A percentile compares a stretch with the other conserved stretches of the same genome.
Evolutionary conservation across 53 echinoderm and acorn worm genomes (phyloP).

Genomic region (Antedon mediterranea): DNA sequence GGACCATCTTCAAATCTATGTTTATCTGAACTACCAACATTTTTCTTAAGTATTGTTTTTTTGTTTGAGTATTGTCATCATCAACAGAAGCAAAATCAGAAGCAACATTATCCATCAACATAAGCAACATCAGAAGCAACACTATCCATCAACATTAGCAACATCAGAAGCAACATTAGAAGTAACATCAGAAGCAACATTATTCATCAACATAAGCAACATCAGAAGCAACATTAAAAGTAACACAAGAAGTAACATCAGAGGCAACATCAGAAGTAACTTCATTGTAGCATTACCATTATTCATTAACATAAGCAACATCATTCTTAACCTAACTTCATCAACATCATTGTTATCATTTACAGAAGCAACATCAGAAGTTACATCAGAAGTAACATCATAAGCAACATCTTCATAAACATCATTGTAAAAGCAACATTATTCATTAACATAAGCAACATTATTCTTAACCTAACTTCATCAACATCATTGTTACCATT

Average conservation of each 20-base stretch:
- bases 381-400: not conserved
- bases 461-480: too few relatives aligned
- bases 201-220: constrained; percentile 3
- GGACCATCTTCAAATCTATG: too few relatives aligned
- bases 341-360: constrained; percentile 12
- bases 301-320: not conserved
- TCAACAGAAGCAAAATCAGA: too few relatives aligned
- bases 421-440: too few relatives aligned
- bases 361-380: constrained; percentile 8
- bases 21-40: too few relatives aligned
- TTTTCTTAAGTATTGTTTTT: too few relatives aligned
- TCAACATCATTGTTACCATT: not conserved
- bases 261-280: too few relatives aligned
- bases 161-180: not conserved
- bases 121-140: too few relatives aligned
- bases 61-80: not conserved
- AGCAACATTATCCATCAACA: too few relatives aligned
- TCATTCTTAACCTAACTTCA: not conserved
- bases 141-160: not conserved
- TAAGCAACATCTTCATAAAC: too few relatives aligned
- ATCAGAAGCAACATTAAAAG: too few relatives aligned
- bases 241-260: not conserved
- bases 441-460: constrained; percentile 6
- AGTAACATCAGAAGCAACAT: too few relatives aligned
- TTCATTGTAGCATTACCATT: not conserved